Evolutionary conservation across 1,140 invertebrate species (phyloP).

Genomic region (Pseudomyrmex sp.): DNA sequence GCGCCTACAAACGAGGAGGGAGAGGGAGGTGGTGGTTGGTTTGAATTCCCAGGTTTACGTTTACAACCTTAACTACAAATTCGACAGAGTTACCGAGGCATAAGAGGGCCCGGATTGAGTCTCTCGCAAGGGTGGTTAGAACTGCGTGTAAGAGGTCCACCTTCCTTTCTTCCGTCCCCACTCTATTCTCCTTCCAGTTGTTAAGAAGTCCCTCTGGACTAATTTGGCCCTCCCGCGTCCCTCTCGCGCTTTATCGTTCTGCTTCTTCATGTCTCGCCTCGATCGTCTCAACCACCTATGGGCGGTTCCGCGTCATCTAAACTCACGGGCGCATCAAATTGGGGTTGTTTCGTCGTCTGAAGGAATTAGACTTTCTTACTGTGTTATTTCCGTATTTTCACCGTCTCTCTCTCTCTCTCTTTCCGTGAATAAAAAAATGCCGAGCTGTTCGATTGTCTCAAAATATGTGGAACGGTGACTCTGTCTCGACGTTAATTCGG

Average conservation of each 20-base stretch:
- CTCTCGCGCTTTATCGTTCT: constrained; percentile 61
- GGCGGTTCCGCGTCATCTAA: constrained; percentile 59
- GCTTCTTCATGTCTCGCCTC: constrained; percentile 59
- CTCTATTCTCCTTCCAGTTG: constrained; percentile 81
- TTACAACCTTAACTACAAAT: constrained; percentile 85
- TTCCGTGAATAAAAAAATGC: neutral
- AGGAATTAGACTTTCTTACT: constrained; percentile 11
- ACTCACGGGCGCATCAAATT: constrained; percentile 45
- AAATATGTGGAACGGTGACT: no score
- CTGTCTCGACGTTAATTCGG: no score
- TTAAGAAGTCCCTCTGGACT: constrained; percentile 84
- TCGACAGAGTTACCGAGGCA: constrained; percentile 84
- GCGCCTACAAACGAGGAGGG: constrained; percentile 1
- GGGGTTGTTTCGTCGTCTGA: constrained; percentile 33
- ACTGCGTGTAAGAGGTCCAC: constrained; percentile 80
- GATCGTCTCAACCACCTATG: constrained; percentile 63
- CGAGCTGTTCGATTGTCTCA: neutral
- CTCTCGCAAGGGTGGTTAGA: constrained; percentile 83
- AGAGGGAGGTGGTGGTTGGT: constrained; percentile 36
- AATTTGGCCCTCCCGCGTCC: constrained; percentile 77
- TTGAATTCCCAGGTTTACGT: constrained; percentile 85
- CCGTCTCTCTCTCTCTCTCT: neutral
- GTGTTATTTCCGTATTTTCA: constrained; percentile 1
- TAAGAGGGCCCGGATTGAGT: constrained; percentile 82
- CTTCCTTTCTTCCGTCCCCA: constrained; percentile 38